Conservation (phyloP, 2,888 invertebrate species). For the Heliconius aoede region DNA sequence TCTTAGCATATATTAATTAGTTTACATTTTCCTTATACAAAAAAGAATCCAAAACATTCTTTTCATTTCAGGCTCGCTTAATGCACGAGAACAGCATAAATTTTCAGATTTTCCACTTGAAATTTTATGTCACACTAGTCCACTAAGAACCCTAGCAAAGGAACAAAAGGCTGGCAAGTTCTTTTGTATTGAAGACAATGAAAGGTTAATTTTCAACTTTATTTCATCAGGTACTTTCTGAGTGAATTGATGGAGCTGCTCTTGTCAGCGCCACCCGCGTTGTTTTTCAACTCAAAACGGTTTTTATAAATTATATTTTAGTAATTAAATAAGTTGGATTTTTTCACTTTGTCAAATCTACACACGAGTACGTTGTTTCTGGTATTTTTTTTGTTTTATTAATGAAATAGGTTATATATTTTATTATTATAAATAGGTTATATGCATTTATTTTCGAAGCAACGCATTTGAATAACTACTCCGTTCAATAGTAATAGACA, state of each 20-base stretch:
- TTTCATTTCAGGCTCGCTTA: background rate
- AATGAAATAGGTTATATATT: too few species aligned
- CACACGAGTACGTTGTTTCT: too few species aligned
- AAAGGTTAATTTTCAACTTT: constrained; percentile 48
- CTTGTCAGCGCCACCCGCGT: constrained; percentile 28
- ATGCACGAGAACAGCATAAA: background rate
- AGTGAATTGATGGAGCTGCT: constrained; percentile 42
- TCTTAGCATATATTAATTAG: background rate
- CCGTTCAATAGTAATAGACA: too few species aligned
- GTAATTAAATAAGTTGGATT: constrained; percentile 4
- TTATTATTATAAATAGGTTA: too few species aligned
- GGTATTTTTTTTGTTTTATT: too few species aligned
- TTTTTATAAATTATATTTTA: constrained; percentile 16
- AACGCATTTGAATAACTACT: too few species aligned
- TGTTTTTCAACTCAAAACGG: constrained; percentile 26
- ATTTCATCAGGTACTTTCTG: constrained; percentile 53
- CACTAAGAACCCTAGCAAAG: constrained; percentile 50
- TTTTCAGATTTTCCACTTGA: constrained; percentile 27
- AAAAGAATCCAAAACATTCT: background rate
- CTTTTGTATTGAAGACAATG: constrained; percentile 39
- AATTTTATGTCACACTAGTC: constrained; percentile 39
- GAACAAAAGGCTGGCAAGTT: constrained; percentile 71
- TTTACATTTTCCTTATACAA: background rate
- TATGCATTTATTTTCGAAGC: too few species aligned
- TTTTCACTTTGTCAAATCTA: too few species aligned